phyloP scores from a whole-genome alignment of 2,797 vertebrate genomes.

The Anas acuta region DNA sequence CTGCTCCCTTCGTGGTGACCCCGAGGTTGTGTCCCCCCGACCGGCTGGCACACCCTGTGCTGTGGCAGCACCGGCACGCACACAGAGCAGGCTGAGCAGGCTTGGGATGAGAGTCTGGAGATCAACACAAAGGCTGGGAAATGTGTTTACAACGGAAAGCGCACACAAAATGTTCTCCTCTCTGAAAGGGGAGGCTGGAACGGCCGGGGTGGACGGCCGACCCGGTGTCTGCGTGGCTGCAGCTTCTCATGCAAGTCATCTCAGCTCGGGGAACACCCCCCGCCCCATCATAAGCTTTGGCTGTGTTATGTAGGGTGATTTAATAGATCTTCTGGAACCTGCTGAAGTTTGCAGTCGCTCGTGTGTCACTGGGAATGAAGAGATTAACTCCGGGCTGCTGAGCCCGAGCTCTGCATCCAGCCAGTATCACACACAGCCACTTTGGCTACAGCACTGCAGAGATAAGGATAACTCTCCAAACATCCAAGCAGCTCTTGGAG shows the following conservation, averaged over 20 bases:
- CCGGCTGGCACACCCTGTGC: background rate
- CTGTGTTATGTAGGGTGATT: rapidly evolving
- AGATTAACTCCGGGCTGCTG: background rate
- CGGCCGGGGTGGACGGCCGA: rapidly evolving
- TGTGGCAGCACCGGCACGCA: background rate
- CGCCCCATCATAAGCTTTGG: background rate
- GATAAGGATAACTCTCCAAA: slow-evolving; percentile 49
- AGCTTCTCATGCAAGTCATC: background rate
- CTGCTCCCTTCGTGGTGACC: background rate
- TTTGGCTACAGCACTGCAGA: slow-evolving; percentile 19
- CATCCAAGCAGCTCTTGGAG: slow-evolving; percentile 47
- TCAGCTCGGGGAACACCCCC: rapidly evolving
- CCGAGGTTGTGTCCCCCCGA: background rate
- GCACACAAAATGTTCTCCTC: background rate
- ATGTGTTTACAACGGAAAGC: background rate
- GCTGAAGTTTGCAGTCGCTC: background rate
- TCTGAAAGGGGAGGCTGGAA: background rate
- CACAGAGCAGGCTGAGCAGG: background rate
- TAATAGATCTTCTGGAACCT: background rate
- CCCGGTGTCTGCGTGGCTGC: background rate
- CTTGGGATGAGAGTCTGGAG: background rate
- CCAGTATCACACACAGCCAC: background rate
- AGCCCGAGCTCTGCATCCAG: background rate
- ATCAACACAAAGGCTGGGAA: rapidly evolving
- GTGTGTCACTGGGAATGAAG: background rate